Conservation (phyloP, 2,113 vertebrate species). For the Nettapus auritus region DNA sequence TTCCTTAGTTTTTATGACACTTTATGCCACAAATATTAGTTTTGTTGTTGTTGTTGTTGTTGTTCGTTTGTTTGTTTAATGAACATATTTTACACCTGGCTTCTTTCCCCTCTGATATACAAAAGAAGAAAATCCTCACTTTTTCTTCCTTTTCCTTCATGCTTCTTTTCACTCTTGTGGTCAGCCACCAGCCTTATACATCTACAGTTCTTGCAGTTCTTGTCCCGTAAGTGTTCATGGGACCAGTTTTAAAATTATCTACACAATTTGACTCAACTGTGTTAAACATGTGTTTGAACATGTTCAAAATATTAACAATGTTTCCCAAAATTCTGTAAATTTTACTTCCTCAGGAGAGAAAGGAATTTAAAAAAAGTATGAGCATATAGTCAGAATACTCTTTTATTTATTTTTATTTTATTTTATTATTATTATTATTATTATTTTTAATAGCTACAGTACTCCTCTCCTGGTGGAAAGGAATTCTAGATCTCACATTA, state of each 20-base stretch:
- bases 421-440: neutral
- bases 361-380: neutral
- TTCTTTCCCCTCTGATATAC: neutral
- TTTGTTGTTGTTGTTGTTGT: no score
- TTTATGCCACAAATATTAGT: conserved; percentile 19
- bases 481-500: neutral
- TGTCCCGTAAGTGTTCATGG: neutral
- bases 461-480: neutral
- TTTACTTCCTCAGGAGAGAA: neutral
- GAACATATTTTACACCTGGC: conserved; percentile 1
- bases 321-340: neutral
- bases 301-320: neutral
- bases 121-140: neutral
- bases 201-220: neutral
- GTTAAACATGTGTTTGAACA: neutral
- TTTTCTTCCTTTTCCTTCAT: neutral
- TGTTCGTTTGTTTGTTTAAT: neutral
- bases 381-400: neutral
- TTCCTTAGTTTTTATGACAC: neutral
- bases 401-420: no score
- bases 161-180: neutral
- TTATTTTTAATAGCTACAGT: neutral
- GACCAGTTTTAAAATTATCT: neutral
- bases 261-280: neutral
- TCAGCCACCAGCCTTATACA: neutral